Evolutionary conservation across 2,888 invertebrate genomes (phyloP).

Genomic region (Apotomis betuletana): DNA sequence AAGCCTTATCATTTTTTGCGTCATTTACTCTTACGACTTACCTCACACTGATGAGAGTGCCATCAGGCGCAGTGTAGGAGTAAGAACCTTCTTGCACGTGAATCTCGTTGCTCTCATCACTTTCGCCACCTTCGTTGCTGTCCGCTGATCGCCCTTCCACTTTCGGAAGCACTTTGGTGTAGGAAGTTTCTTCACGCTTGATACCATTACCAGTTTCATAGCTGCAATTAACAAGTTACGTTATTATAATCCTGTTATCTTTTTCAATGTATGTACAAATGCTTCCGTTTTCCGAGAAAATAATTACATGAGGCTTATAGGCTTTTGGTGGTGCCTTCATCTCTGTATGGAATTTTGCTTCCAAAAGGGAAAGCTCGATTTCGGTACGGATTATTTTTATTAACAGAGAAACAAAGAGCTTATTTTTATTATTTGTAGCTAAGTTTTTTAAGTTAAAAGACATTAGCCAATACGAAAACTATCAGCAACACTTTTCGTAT

Average conservation of each 20-base stretch:
- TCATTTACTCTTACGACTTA: constrained; percentile 51
- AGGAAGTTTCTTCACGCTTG: constrained; percentile 88
- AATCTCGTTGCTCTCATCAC: constrained; percentile 80
- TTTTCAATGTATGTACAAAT: not conserved
- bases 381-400: too few relatives aligned
- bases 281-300: too few relatives aligned
- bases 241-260: not conserved
- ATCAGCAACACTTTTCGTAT: too few relatives aligned
- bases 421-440: too few relatives aligned
- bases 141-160: constrained; percentile 65
- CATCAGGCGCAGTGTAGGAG: constrained; percentile 88
- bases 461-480: too few relatives aligned
- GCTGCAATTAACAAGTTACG: constrained; percentile 64
- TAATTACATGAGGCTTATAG: too few relatives aligned
- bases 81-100: constrained; percentile 87
- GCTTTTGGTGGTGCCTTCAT: too few relatives aligned
- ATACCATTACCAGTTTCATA: constrained; percentile 92
- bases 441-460: too few relatives aligned
- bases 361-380: too few relatives aligned
- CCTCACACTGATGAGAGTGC: constrained; percentile 85
- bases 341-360: too few relatives aligned
- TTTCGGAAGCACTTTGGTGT: constrained; percentile 84
- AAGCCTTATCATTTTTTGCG: not conserved
- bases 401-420: too few relatives aligned
- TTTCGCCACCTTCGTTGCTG: constrained; percentile 82